Conservation (phyloP, 2,113 vertebrate species). For the Vombatus ursinus region DNA sequence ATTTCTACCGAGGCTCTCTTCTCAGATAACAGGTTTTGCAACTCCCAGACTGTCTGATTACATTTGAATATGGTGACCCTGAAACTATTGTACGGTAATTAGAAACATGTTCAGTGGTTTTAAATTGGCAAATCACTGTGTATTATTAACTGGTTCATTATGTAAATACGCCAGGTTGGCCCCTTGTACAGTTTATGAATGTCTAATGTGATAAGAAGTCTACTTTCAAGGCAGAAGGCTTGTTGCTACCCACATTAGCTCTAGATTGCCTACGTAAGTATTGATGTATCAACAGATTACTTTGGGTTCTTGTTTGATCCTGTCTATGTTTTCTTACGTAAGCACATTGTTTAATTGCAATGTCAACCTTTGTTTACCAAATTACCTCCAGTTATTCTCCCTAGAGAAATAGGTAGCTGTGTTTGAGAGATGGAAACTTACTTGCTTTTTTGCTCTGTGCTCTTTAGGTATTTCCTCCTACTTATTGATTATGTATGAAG, state of each 20-base stretch:
- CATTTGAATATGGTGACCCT: constrained; percentile 13
- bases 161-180: background rate
- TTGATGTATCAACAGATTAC: background rate
- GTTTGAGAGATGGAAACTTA: background rate
- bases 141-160: constrained; percentile 37
- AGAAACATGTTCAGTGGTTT: constrained; percentile 41
- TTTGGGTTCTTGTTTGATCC: constrained; percentile 6
- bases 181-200: background rate
- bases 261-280: background rate
- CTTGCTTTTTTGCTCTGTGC: background rate
- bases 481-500: background rate
- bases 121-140: constrained; percentile 21
- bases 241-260: background rate
- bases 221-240: background rate
- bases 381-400: background rate
- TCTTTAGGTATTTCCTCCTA: background rate
- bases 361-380: constrained; percentile 18
- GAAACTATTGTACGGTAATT: constrained; percentile 25
- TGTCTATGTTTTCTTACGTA: background rate
- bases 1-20: constrained; percentile 31
- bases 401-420: background rate
- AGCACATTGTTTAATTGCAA: constrained; percentile 28
- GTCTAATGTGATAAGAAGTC: background rate
- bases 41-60: constrained; percentile 14
- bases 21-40: constrained; percentile 46